Percentiles rank a stretch among this genome's conserved stretches.
Conservation (phyloP, 2,888 invertebrate species). For the Stenodema calcarata region DNA sequence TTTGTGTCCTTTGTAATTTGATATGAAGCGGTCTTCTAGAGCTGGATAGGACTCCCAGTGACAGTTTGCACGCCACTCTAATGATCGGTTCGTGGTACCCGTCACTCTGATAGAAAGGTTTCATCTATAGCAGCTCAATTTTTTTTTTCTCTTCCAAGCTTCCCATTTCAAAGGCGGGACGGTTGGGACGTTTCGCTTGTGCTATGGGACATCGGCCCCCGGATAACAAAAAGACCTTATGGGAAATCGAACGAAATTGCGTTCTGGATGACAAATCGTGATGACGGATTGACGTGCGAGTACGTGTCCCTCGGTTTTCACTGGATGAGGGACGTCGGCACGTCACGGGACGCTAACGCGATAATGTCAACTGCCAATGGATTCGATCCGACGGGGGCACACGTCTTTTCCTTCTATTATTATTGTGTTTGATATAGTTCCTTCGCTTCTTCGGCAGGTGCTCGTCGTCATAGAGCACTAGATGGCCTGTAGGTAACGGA, state of each 20-base stretch:
- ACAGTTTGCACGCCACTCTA: not conserved
- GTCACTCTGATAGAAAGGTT: not conserved
- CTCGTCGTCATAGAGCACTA: not conserved
- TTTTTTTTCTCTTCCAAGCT: not conserved
- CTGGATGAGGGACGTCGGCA: not conserved
- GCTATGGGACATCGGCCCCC: constrained; percentile 25
- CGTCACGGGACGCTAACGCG: constrained; percentile 43
- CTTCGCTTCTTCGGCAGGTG: not conserved
- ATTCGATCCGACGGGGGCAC: constrained; percentile 35
- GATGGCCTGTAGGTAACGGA: not conserved
- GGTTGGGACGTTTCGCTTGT: not conserved
- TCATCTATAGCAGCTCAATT: not conserved
- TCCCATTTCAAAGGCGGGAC: not conserved
- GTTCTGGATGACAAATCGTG: constrained; percentile 35
- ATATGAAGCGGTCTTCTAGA: not conserved
- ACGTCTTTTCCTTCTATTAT: constrained; percentile 27
- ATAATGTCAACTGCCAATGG: constrained; percentile 47
- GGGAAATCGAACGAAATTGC: constrained; percentile 40
- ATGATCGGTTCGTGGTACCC: not conserved
- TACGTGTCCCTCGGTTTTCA: constrained; percentile 26
- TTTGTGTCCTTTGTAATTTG: too few relatives aligned
- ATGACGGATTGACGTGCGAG: constrained; percentile 27
- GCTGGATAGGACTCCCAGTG: not conserved
- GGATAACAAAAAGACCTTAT: constrained; percentile 23
- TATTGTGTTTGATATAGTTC: not conserved